Base-by-base conservation (phyloP, 2,888 invertebrate genomes). In the Exephanes ischioxanthus region DNA sequence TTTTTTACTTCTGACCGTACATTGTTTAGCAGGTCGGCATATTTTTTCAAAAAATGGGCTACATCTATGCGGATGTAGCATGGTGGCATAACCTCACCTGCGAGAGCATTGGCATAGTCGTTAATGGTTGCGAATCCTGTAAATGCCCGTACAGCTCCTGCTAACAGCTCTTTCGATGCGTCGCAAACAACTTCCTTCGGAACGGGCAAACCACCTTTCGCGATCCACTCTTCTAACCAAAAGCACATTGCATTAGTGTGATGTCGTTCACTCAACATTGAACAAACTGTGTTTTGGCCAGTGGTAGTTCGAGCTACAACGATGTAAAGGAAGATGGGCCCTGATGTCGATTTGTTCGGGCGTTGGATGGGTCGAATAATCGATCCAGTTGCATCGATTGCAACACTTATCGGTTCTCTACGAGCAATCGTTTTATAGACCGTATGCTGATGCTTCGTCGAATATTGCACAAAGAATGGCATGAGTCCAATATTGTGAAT, bases 321-420 rank as follows among this genome's bases (percentile, higher is more conserved):
- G 37, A 72, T 70, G 63, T 86, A 88, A 2, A 87, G 53, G 66
- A 83, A 88, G 22, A 84, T 81, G 22, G 80, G 82, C 19, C 66
- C 61, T 4, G 84, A 80, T 26, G 55, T 48, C 5, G 75, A 53
- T 30, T 76, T 66, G 19, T 85, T 41, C 7, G 79, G 63, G 16
- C 75, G 45, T 1, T 61, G 63, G 48, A 86, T 63, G 11, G 66
- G 68, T 9, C 80, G 67, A 33, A 82, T 26, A 16, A 86, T 58
- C 2, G 76, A 79, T 9, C 85, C 88, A n/a, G 83, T 87, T n/a
- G 86, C 85, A 76, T 88, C 88, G 11, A 87, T 84, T 3, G 48
- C 41, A 30, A 87, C 19, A 30, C 75, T 67, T 7, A 66, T 51
- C 7, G 72, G 61, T 37, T 84, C 73, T 4, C n/a, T 22, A 16